phyloP scores from a whole-genome alignment of 2,888 invertebrate genomes.

The Trichopoda pennipes region DNA sequence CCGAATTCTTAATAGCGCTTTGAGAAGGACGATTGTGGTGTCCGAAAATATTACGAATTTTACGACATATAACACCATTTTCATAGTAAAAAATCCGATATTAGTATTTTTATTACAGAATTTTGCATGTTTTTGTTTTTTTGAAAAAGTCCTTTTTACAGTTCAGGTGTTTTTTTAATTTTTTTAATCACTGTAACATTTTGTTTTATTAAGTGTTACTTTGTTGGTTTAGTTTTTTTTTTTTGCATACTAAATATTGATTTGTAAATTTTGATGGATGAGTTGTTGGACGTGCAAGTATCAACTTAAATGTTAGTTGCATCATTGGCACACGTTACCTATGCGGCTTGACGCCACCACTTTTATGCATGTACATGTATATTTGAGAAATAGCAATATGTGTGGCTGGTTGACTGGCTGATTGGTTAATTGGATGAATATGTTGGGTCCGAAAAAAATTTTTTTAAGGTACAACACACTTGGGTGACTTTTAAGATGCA shows the following conservation, averaged over 20 bases:
- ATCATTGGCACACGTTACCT: constrained; percentile 64
- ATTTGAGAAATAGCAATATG: background rate
- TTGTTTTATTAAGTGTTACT: constrained; percentile 9
- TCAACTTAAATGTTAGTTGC: constrained; percentile 68
- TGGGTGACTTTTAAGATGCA: constrained; percentile 33
- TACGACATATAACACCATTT: too few relatives aligned
- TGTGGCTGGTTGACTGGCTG: background rate
- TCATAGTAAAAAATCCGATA: too few relatives aligned
- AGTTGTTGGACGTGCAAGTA: constrained; percentile 27
- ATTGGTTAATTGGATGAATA: background rate
- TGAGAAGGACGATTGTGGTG: too few relatives aligned
- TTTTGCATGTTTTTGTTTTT: background rate
- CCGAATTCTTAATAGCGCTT: too few relatives aligned
- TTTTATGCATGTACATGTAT: background rate
- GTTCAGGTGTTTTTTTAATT: too few relatives aligned
- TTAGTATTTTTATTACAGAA: too few relatives aligned
- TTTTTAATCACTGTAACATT: constrained; percentile 26
- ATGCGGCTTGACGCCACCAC: constrained; percentile 55
- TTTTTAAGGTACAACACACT: constrained; percentile 50
- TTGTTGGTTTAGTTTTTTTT: constrained; percentile 6
- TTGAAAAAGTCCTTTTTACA: background rate
- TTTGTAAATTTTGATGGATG: constrained; percentile 57
- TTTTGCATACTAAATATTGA: constrained; percentile 37
- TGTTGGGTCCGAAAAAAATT: constrained; percentile 49
- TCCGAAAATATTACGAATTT: too few relatives aligned